These are phyloP conservation scores for Hypomesus transpacificus DNA, from an alignment of 2,113 vertebrate genomes.

Conservation along the genomic window DNA sequence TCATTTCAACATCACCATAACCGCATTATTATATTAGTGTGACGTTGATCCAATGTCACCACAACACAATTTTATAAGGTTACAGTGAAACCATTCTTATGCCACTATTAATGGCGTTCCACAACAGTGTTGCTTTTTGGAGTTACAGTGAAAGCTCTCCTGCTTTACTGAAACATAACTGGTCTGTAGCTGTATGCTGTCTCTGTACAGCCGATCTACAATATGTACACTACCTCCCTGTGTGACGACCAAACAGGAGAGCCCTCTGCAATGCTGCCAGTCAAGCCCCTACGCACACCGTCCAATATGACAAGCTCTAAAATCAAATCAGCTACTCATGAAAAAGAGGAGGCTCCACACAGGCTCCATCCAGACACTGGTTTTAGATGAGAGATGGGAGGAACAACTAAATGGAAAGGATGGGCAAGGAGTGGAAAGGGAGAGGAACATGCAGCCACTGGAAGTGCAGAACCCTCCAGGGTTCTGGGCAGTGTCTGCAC, in stretches of 20 bases:
- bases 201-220: slow-evolving; percentile 92
- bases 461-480: slow-evolving; percentile 38
- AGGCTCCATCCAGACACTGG: slow-evolving; percentile 52
- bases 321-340: slow-evolving; percentile 53
- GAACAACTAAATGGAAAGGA: slow-evolving; percentile 42
- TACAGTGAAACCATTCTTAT: no score
- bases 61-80: neutral
- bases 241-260: slow-evolving; percentile 47
- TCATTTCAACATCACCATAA: slow-evolving; percentile 20
- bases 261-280: slow-evolving; percentile 39
- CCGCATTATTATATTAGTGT: neutral
- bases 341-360: slow-evolving; percentile 13
- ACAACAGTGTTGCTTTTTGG: slow-evolving; percentile 35
- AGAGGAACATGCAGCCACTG: slow-evolving; percentile 72
- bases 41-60: neutral
- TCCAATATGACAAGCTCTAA: slow-evolving; percentile 50
- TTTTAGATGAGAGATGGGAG: slow-evolving; percentile 49
- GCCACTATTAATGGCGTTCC: no score
- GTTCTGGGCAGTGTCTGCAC: slow-evolving; percentile 12
- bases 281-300: slow-evolving; percentile 31
- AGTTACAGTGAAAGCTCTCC: neutral
- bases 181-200: slow-evolving; percentile 66
- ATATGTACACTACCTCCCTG: slow-evolving; percentile 89
- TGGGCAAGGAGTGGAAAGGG: slow-evolving; percentile 50
- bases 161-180: slow-evolving; percentile 38